phyloP scores from a whole-genome alignment of 64 coral and sea anemone species.

The Montipora capricornis region DNA sequence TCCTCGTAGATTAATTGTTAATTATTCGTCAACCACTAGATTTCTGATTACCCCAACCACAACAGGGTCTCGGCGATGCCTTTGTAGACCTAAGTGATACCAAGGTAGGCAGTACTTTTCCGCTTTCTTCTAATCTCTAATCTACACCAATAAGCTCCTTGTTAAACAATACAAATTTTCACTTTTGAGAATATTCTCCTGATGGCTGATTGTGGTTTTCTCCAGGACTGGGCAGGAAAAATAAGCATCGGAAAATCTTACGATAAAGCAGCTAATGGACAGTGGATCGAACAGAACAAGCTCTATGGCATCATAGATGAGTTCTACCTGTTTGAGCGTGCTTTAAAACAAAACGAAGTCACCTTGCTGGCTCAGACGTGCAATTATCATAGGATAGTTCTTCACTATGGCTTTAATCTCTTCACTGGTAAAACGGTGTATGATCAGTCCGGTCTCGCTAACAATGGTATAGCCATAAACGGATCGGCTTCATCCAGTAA shows the following conservation, averaged over 20 bases:
- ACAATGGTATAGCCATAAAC: slow-evolving; percentile 86
- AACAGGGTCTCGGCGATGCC: too few species aligned
- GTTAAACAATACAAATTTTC: too few species aligned
- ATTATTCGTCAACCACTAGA: too few species aligned
- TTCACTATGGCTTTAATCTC: slow-evolving; percentile 91
- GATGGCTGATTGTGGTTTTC: not conserved
- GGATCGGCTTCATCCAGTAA: slow-evolving; percentile 17
- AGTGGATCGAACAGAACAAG: slow-evolving; percentile 72
- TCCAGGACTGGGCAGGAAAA: slow-evolving; percentile 92
- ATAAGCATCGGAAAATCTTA: slow-evolving; percentile 93
- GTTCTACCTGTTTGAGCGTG: slow-evolving; percentile 91
- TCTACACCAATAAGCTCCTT: too few species aligned
- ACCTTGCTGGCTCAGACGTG: slow-evolving; percentile 82
- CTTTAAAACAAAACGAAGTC: slow-evolving; percentile 80
- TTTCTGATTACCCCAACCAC: too few species aligned
- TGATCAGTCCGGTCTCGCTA: slow-evolving; percentile 94
- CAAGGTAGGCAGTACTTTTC: too few species aligned
- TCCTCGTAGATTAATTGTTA: too few species aligned
- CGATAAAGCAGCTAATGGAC: slow-evolving; percentile 52
- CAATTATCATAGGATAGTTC: slow-evolving; percentile 76
- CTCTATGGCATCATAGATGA: slow-evolving; percentile 92
- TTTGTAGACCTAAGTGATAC: too few species aligned
- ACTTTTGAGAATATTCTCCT: too few species aligned
- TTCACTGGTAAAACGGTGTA: slow-evolving; percentile 71
- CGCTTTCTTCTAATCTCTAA: too few species aligned